Base-by-base conservation (phyloP, 1,140 invertebrate species). In the Aphidius ervi region DNA sequence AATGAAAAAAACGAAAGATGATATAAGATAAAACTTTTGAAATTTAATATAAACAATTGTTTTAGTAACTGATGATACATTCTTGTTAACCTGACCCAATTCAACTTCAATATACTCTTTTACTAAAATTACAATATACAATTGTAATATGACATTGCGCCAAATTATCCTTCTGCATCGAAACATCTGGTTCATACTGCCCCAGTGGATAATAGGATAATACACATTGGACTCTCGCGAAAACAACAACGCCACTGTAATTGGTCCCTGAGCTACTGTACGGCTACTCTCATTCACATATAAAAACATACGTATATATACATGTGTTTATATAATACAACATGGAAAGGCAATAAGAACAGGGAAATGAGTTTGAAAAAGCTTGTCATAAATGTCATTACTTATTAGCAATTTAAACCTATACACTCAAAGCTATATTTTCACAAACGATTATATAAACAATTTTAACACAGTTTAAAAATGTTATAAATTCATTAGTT, bases 201-300 rank as follows among this genome's bases (percentile, higher is more conserved):
- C 53, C 56, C 56, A 52, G 16, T 62, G 63, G 67, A 76, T 78
- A 77, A 77, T 77, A 67, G 72, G 70, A 68, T 72, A 73, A 73
- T 70, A 67, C 55, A 58, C 56, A 62, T 58, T 48, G 39, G 52
- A 49, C 46, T 54, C 43, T 50, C 43, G 53, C 39, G 4, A 31
- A 31, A 59, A 58, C 58, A 58, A 46, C 58, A 46, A 48, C 55
- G 58, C 70, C 71, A 69, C 70, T 71, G 73, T 77, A 77, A 77
- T 77, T 78, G 74, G 74, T 62, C 69, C 66, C 52, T 61, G 54
- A 42, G 57, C 66, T 67, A 62, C 63, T 61, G 46, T 52, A 52
- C 46, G 53, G 3, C 45, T 58, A 42, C 20, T 57, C 39, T 57
- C 59, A 58, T 57, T 60, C 7, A 10, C 23, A 5, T 45, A n/a